A percentile compares a stretch with the other conserved stretches of the same genome.
Conservation (phyloP, 2,113 vertebrate species). For the Jacana jacana region DNA sequence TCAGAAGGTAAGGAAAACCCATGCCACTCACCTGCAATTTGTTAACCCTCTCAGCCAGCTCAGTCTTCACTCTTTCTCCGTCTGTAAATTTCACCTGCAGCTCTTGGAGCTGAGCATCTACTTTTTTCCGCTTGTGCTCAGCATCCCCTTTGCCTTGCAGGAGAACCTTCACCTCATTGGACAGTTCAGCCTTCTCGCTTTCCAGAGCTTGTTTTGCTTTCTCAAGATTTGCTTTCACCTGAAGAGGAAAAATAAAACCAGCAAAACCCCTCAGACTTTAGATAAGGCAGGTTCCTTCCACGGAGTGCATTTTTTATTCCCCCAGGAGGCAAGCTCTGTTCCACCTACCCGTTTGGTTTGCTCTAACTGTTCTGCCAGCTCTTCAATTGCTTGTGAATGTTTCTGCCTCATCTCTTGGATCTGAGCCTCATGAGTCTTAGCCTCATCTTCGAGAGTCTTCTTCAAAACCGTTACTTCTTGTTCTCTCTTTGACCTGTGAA, state of each 20-base stretch:
- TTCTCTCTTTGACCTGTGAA: conserved; percentile 89
- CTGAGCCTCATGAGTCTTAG: conserved; percentile 87
- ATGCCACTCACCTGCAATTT: conserved; percentile 86
- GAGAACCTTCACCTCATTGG: conserved; percentile 90
- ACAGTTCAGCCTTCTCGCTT: conserved; percentile 88
- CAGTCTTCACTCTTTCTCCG: conserved; percentile 83
- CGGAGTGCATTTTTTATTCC: background rate
- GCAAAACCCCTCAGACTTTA: background rate
- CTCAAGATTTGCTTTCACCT: conserved; percentile 95
- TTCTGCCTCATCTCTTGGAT: conserved; percentile 94
- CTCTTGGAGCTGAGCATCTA: conserved; percentile 88
- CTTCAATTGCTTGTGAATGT: conserved; percentile 91
- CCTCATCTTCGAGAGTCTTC: conserved; percentile 91
- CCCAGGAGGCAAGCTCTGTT: background rate
- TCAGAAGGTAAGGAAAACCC: background rate
- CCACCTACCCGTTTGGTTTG: conserved; percentile 90
- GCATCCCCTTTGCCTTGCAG: conserved; percentile 90
- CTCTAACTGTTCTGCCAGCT: conserved; percentile 95
- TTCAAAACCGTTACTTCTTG: conserved; percentile 93
- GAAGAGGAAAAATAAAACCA: background rate
- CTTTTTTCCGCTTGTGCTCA: conserved; percentile 93
- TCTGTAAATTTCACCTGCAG: conserved; percentile 89
- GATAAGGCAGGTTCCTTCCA: background rate
- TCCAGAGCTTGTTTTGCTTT: conserved; percentile 95
- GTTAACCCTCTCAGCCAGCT: conserved; percentile 83